phyloP scores from a whole-genome alignment of 2,888 invertebrate species.

The Opisthograptis luteolata region DNA sequence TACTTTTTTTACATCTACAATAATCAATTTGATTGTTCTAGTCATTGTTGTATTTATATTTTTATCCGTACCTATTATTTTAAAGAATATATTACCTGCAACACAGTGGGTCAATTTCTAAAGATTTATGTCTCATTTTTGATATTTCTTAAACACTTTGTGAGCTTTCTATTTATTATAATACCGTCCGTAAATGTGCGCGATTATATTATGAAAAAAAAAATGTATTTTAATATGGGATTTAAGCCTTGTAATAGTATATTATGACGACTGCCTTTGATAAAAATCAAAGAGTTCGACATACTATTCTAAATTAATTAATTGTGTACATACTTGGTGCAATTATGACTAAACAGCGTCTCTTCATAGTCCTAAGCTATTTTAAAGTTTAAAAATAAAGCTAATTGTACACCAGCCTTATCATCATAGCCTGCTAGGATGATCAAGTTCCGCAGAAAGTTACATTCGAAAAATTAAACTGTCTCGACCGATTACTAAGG shows the following conservation, averaged over 20 bases:
- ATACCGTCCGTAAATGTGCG: conserved; percentile 38
- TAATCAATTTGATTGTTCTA: conserved; percentile 18
- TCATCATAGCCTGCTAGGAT: background rate
- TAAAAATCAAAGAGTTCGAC: conserved; percentile 9
- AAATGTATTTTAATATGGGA: conserved; percentile 25
- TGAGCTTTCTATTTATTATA: conserved; percentile 34
- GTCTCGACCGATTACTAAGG: too few species aligned
- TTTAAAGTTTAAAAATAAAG: background rate
- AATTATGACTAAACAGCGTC: conserved; percentile 10
- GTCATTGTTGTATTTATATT: conserved; percentile 28
- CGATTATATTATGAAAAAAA: conserved; percentile 22
- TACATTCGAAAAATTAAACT: too few species aligned
- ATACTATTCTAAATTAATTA: conserved; percentile 16
- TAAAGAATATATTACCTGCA: conserved; percentile 9
- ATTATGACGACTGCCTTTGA: conserved; percentile 21
- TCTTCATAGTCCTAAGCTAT: background rate
- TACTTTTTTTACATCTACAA: conserved; percentile 8
- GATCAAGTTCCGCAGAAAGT: too few species aligned
- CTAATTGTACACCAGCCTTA: background rate
- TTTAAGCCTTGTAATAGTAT: conserved; percentile 23
- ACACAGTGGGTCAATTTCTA: conserved; percentile 10
- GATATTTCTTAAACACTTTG: conserved; percentile 14
- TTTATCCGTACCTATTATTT: conserved; percentile 4
- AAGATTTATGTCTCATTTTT: conserved; percentile 12
- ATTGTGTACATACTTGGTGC: conserved; percentile 21